Conservation (phyloP, 2,797 vertebrate genomes). For the Buceros bicornis region DNA sequence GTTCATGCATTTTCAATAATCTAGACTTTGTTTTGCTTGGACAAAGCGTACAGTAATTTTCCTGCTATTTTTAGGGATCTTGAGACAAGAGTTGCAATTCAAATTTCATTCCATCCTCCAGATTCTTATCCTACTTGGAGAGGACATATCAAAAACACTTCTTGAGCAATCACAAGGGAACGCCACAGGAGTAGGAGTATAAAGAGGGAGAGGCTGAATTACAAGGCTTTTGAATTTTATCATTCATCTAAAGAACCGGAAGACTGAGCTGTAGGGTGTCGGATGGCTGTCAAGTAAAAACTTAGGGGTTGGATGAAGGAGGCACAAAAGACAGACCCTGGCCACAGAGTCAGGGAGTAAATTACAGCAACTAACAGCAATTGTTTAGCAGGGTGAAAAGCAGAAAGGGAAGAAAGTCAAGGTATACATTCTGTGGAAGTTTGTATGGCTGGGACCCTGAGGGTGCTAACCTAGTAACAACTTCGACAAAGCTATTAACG, state of each 20-base stretch:
- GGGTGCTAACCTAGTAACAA: slow-evolving; percentile 32
- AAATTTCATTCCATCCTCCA: slow-evolving; percentile 50
- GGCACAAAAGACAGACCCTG: background rate
- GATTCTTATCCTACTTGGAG: slow-evolving; percentile 35
- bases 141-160: background rate
- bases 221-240: slow-evolving; percentile 41
- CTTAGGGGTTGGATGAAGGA: background rate
- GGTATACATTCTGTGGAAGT: background rate
- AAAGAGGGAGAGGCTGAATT: slow-evolving; percentile 32
- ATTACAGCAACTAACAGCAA: slow-evolving; percentile 17
- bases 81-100: slow-evolving; percentile 40
- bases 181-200: background rate
- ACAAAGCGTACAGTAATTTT: slow-evolving; percentile 42
- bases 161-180: slow-evolving; percentile 57
- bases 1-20: background rate
- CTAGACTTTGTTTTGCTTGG: slow-evolving; percentile 42
- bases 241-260: slow-evolving; percentile 46
- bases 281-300: slow-evolving; percentile 17
- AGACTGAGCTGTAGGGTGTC: background rate
- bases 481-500: background rate
- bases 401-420: slow-evolving; percentile 14
- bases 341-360: background rate
- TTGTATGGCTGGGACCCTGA: background rate
- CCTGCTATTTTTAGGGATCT: slow-evolving; percentile 33
- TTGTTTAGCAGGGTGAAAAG: background rate